phyloP scores from a whole-genome alignment of 2,113 vertebrate genomes.

The Phrynosoma platyrhinos region DNA sequence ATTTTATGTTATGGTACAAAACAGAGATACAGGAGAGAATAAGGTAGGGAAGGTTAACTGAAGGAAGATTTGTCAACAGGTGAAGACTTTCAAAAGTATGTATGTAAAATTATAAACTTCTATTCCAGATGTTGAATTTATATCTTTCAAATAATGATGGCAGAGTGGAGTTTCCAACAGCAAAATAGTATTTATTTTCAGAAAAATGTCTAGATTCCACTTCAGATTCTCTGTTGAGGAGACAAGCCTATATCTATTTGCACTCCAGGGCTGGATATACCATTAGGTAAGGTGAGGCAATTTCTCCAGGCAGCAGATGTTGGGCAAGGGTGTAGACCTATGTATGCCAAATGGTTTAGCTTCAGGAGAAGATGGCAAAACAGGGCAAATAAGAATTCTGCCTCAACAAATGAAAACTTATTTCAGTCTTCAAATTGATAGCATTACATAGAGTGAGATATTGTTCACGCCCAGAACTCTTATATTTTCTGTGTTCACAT shows the following conservation, averaged over 20 bases:
- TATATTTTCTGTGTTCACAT: too few species aligned
- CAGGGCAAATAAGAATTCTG: background rate
- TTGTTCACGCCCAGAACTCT: too few species aligned
- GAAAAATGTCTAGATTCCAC: background rate
- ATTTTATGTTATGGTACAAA: slow-evolving; percentile 25
- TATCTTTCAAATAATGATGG: background rate
- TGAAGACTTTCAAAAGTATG: background rate
- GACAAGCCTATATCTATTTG: background rate
- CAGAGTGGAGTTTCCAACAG: background rate
- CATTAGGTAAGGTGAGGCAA: background rate
- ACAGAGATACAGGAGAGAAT: background rate
- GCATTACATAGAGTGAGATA: too few species aligned
- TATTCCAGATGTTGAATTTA: background rate
- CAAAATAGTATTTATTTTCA: background rate
- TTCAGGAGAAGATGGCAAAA: background rate
- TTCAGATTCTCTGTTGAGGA: background rate
- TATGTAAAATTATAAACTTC: background rate
- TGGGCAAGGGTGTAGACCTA: background rate
- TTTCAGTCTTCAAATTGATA: too few species aligned
- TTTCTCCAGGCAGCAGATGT: too few species aligned
- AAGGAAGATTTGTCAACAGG: background rate
- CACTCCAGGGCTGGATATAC: background rate
- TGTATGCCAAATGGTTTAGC: background rate
- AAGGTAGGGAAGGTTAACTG: background rate
- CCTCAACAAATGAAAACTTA: too few species aligned